These are phyloP conservation scores for Hippocampus abdominalis DNA, from an alignment of 2,113 vertebrate genomes.

Conservation along the genomic window DNA sequence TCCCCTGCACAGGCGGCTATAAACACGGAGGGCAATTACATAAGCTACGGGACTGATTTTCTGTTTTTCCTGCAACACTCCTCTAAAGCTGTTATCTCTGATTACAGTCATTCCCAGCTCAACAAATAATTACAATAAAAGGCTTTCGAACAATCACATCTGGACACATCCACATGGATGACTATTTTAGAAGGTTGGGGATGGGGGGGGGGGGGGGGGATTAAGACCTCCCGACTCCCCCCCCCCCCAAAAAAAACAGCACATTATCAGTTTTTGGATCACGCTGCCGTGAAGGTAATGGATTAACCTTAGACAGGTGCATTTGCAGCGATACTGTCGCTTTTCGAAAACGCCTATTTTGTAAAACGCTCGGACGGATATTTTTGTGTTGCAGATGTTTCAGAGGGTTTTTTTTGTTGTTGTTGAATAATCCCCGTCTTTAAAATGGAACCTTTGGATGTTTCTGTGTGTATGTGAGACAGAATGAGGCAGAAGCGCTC, in stretches of 20 bases:
- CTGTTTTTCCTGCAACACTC: neutral
- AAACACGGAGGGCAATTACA: neutral
- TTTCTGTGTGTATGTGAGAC: neutral
- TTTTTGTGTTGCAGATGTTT: neutral
- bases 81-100: neutral
- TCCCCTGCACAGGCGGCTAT: neutral
- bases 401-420: too few relatives aligned
- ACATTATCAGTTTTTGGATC: neutral
- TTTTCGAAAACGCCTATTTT: neutral
- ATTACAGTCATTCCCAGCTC: neutral
- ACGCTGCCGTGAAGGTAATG: neutral
- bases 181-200: neutral
- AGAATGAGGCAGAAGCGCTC: slow-evolving; percentile 13
- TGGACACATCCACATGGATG: neutral
- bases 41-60: neutral
- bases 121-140: slow-evolving; percentile 2
- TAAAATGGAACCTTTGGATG: neutral
- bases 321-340: neutral
- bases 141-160: slow-evolving; percentile 2
- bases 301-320: neutral
- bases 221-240: neutral
- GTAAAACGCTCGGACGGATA: too few relatives aligned
- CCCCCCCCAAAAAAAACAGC: neutral
- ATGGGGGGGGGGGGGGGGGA: too few relatives aligned
- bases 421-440: neutral